These are phyloP conservation scores for Leptobrachium leishanense DNA, from an alignment of 2,113 vertebrate species.

Conservation along the genomic window DNA sequence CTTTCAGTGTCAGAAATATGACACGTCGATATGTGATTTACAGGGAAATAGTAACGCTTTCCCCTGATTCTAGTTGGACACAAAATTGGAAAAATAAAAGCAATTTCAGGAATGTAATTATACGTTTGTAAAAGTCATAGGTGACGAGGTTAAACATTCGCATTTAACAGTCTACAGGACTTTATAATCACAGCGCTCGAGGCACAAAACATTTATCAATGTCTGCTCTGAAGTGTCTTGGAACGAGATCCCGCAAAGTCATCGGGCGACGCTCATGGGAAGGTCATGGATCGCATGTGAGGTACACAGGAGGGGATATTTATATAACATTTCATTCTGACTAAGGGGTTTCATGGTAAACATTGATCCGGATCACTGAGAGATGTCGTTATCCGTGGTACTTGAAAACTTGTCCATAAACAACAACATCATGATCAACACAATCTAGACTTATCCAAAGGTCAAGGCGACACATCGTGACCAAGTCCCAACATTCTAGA, in stretches of 20 bases:
- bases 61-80: background rate
- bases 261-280: background rate
- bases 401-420: too few species aligned
- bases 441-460: too few species aligned
- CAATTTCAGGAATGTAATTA: background rate
- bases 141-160: slow-evolving; percentile 2
- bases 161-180: background rate
- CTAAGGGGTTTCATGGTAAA: background rate
- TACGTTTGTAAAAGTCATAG: slow-evolving; percentile 1
- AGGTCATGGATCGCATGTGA: background rate
- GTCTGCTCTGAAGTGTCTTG: background rate
- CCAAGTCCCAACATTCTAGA: too few species aligned
- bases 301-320: too few species aligned
- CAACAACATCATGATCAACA: too few species aligned
- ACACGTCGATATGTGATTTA: too few species aligned
- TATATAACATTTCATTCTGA: too few species aligned
- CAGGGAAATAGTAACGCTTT: background rate
- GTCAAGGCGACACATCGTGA: too few species aligned
- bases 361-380: too few species aligned
- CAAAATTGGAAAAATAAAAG: background rate
- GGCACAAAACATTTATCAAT: background rate
- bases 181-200: background rate
- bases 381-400: too few species aligned
- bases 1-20: too few species aligned
- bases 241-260: too few species aligned